phyloP scores from a whole-genome alignment of 2,113 vertebrate species.

The Poecilia latipinna region DNA sequence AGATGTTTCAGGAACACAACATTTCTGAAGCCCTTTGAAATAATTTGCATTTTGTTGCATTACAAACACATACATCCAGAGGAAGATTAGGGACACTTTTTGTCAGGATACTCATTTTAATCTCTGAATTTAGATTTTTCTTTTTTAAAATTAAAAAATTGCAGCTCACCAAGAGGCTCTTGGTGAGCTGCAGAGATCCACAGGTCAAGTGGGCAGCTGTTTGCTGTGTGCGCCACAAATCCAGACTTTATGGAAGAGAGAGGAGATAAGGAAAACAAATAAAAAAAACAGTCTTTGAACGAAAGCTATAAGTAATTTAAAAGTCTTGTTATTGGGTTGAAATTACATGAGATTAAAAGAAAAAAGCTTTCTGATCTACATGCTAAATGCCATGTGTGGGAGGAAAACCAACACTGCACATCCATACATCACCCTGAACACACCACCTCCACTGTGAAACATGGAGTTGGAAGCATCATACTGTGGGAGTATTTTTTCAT shows the following conservation, averaged over 20 bases:
- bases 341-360: no score
- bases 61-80: not conserved
- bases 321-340: no score
- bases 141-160: no score
- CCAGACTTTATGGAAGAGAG: not conserved
- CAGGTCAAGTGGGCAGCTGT: not conserved
- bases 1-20: no score
- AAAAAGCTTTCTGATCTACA: no score
- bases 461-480: not conserved
- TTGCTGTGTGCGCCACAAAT: not conserved
- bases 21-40: not conserved
- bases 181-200: not conserved
- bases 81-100: no score
- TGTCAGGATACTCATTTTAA: no score
- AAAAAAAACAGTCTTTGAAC: not conserved
- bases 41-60: not conserved
- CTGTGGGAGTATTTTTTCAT: not conserved
- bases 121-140: no score
- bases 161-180: no score
- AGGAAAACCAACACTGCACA: no score
- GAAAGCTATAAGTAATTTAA: not conserved
- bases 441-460: not conserved
- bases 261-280: not conserved
- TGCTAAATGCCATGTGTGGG: no score
- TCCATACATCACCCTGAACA: no score